These are phyloP conservation scores for Poeciliopsis gracilis DNA, from an alignment of 2,797 vertebrate genomes.

Conservation along the genomic window DNA sequence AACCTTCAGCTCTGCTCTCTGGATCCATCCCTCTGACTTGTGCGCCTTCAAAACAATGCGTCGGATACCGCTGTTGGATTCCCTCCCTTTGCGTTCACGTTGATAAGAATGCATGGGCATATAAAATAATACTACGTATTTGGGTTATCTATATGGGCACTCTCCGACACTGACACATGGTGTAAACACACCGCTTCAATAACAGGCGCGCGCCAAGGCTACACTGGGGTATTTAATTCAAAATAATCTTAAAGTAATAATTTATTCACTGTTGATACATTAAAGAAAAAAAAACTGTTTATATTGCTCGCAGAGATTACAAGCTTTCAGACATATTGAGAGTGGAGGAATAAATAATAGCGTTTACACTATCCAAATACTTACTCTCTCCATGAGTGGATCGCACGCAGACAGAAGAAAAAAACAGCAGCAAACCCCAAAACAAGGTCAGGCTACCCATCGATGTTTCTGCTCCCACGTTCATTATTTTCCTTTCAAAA, in stretches of 20 bases:
- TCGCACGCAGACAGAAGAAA: conserved; percentile 83
- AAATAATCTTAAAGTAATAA: not conserved
- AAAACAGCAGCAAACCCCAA: conserved; percentile 87
- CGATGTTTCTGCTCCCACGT: conserved; percentile 85
- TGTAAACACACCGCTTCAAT: conserved; percentile 14
- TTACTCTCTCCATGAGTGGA: conserved; percentile 90
- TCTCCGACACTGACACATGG: conserved; percentile 55
- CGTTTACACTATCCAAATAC: conserved; percentile 45
- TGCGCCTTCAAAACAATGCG: not conserved
- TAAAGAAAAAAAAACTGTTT: not conserved
- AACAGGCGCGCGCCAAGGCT: conserved; percentile 3
- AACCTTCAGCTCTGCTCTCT: conserved; percentile 71
- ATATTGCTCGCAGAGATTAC: not conserved
- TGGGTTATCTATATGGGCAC: conserved; percentile 9
- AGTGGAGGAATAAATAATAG: not conserved
- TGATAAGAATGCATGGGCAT: not conserved
- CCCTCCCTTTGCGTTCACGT: not conserved
- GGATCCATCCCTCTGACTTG: conserved; percentile 49
- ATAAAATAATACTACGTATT: not conserved
- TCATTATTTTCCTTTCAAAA: conserved; percentile 64
- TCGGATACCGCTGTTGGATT: not conserved
- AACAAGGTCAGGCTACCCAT: conserved; percentile 88
- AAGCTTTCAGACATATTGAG: not conserved
- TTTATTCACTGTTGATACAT: not conserved
- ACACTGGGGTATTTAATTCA: not conserved